Evolutionary conservation across 1,140 invertebrate species (phyloP).

Genomic region (Drosophila lowei): DNA sequence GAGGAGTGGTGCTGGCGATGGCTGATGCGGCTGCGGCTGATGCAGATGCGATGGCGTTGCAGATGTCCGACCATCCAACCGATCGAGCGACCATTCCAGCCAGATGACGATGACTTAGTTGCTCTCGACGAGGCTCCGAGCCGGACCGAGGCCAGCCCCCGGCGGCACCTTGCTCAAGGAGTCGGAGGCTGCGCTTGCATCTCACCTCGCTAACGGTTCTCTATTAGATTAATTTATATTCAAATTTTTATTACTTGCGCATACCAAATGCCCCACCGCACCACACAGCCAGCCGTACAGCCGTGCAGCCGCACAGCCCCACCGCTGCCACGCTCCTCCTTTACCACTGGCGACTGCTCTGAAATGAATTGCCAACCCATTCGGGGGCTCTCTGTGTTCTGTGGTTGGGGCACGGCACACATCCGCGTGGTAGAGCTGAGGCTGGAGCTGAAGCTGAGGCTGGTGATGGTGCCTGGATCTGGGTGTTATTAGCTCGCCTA

Average conservation of each 20-base stretch:
- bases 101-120: conserved; percentile 76
- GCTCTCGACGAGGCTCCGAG: conserved; percentile 32
- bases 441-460: conserved; percentile 8
- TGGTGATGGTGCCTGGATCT: conserved; percentile 28
- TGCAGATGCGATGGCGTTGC: conserved; percentile 67
- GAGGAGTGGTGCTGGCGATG: conserved; percentile 1
- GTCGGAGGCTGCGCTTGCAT: conserved; percentile 51
- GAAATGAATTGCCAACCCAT: conserved; percentile 71
- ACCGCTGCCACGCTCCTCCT: neutral
- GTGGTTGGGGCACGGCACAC: conserved; percentile 4
- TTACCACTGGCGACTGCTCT: conserved; percentile 55
- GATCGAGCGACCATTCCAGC: conserved; percentile 35
- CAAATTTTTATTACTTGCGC: conserved; percentile 83
- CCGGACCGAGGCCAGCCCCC: too few species aligned
- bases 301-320: too few species aligned
- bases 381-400: conserved; percentile 10
- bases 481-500: conserved; percentile 82
- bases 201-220: conserved; percentile 78
- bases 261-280: conserved; percentile 52
- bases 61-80: conserved; percentile 35
- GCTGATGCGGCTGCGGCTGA: conserved; percentile 37
- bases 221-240: conserved; percentile 83
- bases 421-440: conserved; percentile 42
- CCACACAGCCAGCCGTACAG: too few species aligned
- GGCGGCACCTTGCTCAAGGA: conserved; percentile 72